Percentiles rank a stretch among this genome's conserved stretches.
phyloP scores from a whole-genome alignment of 2,113 vertebrate species.

The Delphinus delphis region DNA sequence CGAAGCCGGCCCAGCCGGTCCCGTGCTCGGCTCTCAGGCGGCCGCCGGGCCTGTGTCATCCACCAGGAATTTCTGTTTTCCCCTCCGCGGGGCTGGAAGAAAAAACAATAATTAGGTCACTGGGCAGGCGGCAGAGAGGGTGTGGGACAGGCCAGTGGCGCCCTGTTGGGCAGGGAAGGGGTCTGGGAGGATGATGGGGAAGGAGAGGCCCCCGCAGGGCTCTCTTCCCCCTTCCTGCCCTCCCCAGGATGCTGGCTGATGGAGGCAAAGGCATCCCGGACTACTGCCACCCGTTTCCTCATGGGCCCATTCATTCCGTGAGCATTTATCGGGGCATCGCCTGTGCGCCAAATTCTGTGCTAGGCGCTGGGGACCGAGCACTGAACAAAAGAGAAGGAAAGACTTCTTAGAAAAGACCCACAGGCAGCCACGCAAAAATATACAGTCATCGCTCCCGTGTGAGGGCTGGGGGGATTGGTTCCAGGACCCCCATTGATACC shows the following conservation, averaged over 20 bases:
- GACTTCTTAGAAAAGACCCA: background rate
- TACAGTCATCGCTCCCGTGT: background rate
- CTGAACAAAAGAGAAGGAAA: background rate
- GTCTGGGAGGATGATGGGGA: slow-evolving; percentile 12
- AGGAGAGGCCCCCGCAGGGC: background rate
- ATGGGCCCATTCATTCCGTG: background rate
- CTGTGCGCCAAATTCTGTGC: background rate
- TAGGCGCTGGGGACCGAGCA: background rate
- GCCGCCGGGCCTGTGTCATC: slow-evolving; percentile 77
- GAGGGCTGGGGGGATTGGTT: background rate
- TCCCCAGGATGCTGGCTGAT: background rate
- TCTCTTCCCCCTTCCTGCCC: background rate
- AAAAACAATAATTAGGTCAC: slow-evolving; percentile 82
- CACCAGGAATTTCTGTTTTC: slow-evolving; percentile 78
- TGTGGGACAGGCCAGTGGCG: slow-evolving; percentile 79
- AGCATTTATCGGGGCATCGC: background rate
- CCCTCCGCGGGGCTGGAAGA: slow-evolving; percentile 78
- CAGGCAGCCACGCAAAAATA: background rate
- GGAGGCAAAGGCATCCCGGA: background rate
- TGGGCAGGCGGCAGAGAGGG: slow-evolving; percentile 80
- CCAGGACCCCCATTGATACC: background rate
- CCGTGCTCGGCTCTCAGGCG: slow-evolving; percentile 70
- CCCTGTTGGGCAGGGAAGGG: slow-evolving; percentile 74
- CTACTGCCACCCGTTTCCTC: background rate
- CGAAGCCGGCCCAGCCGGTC: slow-evolving; percentile 72